Evolutionary conservation across 2,888 invertebrate genomes (phyloP).

Genomic region (Mythimna vitellina): DNA sequence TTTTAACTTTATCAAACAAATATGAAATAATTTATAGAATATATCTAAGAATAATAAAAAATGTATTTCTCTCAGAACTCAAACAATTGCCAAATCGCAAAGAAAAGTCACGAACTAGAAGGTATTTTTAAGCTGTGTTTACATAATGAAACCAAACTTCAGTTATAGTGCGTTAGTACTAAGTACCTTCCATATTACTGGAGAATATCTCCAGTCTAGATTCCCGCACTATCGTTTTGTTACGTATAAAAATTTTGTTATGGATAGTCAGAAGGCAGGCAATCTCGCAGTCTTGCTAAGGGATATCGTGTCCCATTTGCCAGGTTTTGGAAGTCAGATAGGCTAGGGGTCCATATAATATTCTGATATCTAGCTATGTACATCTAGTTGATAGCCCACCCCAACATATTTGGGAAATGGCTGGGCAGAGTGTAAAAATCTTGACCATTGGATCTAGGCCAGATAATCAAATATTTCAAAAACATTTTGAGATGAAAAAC

Average conservation of each 20-base stretch:
- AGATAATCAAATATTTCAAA: background rate
- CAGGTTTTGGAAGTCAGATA: too few species aligned
- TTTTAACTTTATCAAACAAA: too few species aligned
- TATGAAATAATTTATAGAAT: too few species aligned
- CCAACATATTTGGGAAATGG: too few species aligned
- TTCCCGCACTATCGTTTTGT: constrained; percentile 11
- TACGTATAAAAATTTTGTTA: background rate
- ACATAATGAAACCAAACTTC: constrained; percentile 36
- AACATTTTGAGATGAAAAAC: background rate
- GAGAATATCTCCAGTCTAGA: constrained; percentile 22
- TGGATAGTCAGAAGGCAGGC: too few species aligned
- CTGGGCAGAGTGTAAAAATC: too few species aligned
- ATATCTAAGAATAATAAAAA: constrained; percentile 15
- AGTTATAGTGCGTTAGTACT: constrained; percentile 16
- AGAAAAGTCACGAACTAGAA: constrained; percentile 11
- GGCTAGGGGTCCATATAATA: too few species aligned
- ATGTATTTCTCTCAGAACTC: constrained; percentile 1
- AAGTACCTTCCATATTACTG: constrained; percentile 28
- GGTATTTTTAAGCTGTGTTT: constrained; percentile 35
- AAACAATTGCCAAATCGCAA: constrained; percentile 9
- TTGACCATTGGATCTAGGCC: too few species aligned
- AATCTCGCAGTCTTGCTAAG: too few species aligned
- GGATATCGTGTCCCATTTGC: too few species aligned
- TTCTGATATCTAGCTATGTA: too few species aligned
- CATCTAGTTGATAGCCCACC: too few species aligned